Percentiles rank a stretch among this genome's conserved stretches.
These are phyloP conservation scores for Dromiciops gliroides DNA, from an alignment of 2,113 vertebrate species.

Conservation along the genomic window DNA sequence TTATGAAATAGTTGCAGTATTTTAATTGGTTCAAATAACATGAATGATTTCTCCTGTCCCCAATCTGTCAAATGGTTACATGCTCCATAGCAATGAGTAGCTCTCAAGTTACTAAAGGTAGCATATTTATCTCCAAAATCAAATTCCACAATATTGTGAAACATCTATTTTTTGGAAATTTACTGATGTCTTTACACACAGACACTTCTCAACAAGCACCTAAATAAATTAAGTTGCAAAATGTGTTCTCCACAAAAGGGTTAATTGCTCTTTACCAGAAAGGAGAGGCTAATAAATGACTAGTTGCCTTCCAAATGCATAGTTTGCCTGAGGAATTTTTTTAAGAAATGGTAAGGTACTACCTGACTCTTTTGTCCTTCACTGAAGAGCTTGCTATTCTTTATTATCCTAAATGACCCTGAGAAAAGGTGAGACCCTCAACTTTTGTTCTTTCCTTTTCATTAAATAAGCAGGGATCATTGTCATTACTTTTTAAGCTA, in stretches of 20 bases:
- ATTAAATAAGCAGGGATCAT: neutral
- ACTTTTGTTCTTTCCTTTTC: neutral
- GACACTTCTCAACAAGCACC: neutral
- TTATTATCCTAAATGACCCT: neutral
- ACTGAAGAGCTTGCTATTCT: neutral
- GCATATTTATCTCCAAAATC: neutral
- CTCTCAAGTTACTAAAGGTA: neutral
- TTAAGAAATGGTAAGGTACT: neutral
- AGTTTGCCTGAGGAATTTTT: neutral
- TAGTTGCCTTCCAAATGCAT: neutral
- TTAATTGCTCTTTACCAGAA: neutral
- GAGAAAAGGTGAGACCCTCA: neutral
- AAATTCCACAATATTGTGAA: neutral
- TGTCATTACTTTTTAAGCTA: neutral
- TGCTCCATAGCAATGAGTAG: neutral
- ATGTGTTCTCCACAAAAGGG: neutral
- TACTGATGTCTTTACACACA: neutral
- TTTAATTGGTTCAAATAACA: slow-evolving; percentile 16
- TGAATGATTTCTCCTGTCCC: neutral
- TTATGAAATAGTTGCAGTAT: neutral
- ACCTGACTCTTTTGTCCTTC: neutral
- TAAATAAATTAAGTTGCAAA: neutral
- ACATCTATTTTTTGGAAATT: neutral
- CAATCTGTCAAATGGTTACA: slow-evolving; percentile 10
- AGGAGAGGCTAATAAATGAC: neutral